phyloP scores from a whole-genome alignment of 2,113 vertebrate species.

The Columba livia region DNA sequence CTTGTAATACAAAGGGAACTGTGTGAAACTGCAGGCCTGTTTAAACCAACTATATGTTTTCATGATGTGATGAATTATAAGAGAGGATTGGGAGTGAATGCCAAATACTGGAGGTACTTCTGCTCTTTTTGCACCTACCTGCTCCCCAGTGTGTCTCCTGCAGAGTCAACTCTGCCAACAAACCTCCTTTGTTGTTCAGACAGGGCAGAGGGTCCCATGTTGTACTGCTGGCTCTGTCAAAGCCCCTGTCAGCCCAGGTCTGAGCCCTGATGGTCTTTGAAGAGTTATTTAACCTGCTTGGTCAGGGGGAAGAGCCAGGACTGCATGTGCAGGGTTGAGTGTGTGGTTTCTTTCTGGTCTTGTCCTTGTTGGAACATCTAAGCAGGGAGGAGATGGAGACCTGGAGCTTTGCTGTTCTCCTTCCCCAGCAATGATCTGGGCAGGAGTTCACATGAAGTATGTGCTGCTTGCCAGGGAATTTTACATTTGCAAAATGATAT shows the following conservation, averaged over 20 bases:
- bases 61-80: background rate
- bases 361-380: background rate
- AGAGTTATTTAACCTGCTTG: background rate
- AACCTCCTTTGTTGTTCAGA: background rate
- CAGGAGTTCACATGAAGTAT: conserved; percentile 4
- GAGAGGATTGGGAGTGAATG: background rate
- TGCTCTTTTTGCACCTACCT: background rate
- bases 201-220: background rate
- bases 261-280: background rate
- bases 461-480: conserved; percentile 20
- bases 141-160: background rate
- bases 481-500: background rate
- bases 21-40: background rate
- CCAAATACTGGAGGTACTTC: background rate
- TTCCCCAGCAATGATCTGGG: background rate
- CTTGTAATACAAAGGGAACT: fast-evolving
- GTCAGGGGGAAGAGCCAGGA: background rate
- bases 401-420: background rate
- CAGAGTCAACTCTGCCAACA: background rate
- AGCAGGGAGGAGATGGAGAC: background rate
- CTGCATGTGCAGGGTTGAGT: background rate
- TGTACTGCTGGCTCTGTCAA: background rate
- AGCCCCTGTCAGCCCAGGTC: background rate
- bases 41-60: background rate
- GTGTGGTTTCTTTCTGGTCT: background rate